Evolutionary conservation across 2,888 invertebrate genomes (phyloP).

Genomic region (Girardia tigrina): DNA sequence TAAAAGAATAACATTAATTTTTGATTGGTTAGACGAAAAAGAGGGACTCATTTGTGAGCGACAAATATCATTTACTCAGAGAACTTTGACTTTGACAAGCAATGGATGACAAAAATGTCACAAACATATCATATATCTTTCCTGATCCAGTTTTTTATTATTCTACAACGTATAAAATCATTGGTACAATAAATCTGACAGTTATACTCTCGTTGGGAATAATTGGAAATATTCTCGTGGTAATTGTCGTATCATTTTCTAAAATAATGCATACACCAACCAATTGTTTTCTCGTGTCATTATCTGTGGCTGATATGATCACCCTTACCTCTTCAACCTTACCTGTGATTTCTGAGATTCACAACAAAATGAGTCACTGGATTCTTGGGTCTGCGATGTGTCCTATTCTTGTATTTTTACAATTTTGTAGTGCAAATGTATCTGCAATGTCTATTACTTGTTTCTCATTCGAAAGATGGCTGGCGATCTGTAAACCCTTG

Average conservation of each 20-base stretch:
- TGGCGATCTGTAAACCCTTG: conserved; percentile 58
- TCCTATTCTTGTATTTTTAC: conserved; percentile 53
- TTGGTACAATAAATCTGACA: conserved; percentile 53
- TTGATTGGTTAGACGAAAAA: too few relatives aligned
- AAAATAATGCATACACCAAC: conserved; percentile 55
- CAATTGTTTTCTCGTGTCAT: conserved; percentile 57
- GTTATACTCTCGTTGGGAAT: conserved; percentile 54
- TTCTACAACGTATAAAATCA: conserved; percentile 46
- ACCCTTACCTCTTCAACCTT: conserved; percentile 55
- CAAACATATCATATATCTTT: neutral
- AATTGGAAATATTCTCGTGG: conserved; percentile 55
- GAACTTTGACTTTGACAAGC: too few relatives aligned
- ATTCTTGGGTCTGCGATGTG: conserved; percentile 53
- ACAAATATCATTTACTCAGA: too few relatives aligned
- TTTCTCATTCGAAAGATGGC: conserved; percentile 58
- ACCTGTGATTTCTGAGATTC: conserved; percentile 52
- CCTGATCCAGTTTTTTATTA: conserved; percentile 27
- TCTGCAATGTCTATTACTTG: conserved; percentile 57
- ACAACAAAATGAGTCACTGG: conserved; percentile 53
- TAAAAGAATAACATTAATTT: too few relatives aligned
- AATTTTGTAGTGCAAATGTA: conserved; percentile 57
- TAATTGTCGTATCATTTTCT: conserved; percentile 52
- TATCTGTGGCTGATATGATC: conserved; percentile 56
- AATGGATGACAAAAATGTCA: neutral
- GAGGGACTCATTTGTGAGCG: too few relatives aligned